Evolutionary conservation across 30 jellyfish, hydroid and myxozoan genomes (phyloP).

Genomic region (Clytia hemisphaerica): DNA sequence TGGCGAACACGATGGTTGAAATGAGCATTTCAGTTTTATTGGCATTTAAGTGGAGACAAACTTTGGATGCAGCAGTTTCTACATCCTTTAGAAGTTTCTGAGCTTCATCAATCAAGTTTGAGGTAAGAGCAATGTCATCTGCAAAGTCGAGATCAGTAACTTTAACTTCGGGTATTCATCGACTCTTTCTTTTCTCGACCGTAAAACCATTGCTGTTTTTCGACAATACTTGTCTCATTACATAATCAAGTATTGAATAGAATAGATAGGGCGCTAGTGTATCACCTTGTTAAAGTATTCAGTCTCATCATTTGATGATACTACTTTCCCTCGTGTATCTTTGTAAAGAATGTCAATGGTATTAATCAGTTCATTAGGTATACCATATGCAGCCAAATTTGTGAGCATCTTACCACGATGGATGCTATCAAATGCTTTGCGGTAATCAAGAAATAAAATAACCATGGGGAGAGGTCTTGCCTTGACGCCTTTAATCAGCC

Average conservation of each 20-base stretch:
- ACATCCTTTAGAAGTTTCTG: not conserved
- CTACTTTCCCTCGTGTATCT: constrained; percentile 10
- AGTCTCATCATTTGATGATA: constrained; percentile 18
- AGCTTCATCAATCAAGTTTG: not conserved
- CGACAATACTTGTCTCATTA: not conserved
- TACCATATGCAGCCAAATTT: constrained; percentile 21
- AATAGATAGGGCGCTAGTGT: not conserved
- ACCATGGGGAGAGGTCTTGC: not conserved
- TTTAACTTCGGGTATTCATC: not conserved
- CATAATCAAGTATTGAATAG: not conserved
- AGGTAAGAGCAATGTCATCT: not conserved
- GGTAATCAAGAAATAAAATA: not conserved
- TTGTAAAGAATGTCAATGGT: not conserved
- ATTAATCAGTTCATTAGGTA: constrained; percentile 5
- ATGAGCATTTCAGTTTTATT: not conserved
- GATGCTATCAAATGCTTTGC: constrained; percentile 10
- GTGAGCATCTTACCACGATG: constrained; percentile 15
- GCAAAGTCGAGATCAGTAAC: constrained; percentile 1
- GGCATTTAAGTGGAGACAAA: not conserved
- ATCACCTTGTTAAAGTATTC: not conserved
- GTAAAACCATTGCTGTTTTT: not conserved
- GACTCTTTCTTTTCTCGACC: not conserved
- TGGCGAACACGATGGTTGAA: too few species aligned
- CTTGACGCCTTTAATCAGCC: constrained; percentile 33
- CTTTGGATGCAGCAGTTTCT: not conserved